Evolutionary conservation across 2,797 vertebrate species (phyloP), one percentile per base, ranked within the genome.

Genomic region (Pachyuromys duprasi): DNA sequence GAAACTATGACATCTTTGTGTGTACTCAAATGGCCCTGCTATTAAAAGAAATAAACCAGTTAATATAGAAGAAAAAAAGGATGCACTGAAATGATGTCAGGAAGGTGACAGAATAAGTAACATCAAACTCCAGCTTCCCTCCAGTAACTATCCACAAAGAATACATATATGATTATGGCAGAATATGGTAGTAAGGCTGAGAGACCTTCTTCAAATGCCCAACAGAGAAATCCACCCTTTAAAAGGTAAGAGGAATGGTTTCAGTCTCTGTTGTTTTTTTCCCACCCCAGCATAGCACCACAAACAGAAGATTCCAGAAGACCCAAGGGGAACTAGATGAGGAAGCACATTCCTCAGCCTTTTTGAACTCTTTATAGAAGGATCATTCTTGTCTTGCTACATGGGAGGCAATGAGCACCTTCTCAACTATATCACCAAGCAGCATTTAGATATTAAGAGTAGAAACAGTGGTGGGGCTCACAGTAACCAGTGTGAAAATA

Each of bases 41-140:
- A 82, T 57, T 86, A 36, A 86, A 49, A 76, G 60, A 67, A 93
- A 62, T n/a, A 89, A 76, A 12, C 87, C 65, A 88, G 49, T 81
- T n/a, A 36, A 91, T 6, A 78, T 8, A 28, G 62, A 86, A 65
- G 17, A 9, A 1, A 17, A 17, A 60, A 74, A 39, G 53, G 74
- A 60, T 8, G 9, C 39, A 8, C 24, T 17, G 0, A 36, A 87
- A 11, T 42, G 17, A 74, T 60, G 4, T 42, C 67, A 39, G 67
- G n/a, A 53, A 86, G 33, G 18, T 22, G 39, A 33, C 8, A 84
- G 62, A 86, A 8, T 0, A 53, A 20, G 8, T 14, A 70, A 1
- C 45, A 26, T 63, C 11, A 17, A 2, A 28, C 15, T 86, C 22
- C 36, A 78, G 24, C 55, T 24, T 57, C 36, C 17, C 65, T n/a